Base-by-base conservation (phyloP, 2,888 invertebrate genomes). In the Mesoligia furuncula region DNA sequence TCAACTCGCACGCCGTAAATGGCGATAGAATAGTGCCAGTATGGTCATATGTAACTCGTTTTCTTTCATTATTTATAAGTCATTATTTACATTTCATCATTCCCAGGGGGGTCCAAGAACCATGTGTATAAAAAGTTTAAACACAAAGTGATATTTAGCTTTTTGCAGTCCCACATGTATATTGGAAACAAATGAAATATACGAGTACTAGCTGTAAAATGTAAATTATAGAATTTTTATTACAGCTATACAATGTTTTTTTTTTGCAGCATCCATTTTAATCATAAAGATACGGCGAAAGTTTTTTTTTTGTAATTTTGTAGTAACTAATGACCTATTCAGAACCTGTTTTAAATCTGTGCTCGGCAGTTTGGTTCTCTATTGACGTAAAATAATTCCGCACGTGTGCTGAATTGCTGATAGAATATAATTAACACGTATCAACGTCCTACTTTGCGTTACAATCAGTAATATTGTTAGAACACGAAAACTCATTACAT, bases 281-380 rank as follows among this genome's bases (percentile, higher is more conserved):
- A 79, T 81, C 77, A 51, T 62, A 77, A 74, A 73, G 66, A 73
- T 57, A 78, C 57, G 36, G 36, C 36, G 66, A 83, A 79, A 85
- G 81, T 77, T 87, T 87, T 82, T 83, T 89, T 90, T 90, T 88
- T 89, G 88, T 75, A 84, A 80, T 80, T 83, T 86, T 89, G 36
- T 65, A 68, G 64, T 81, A 64, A 74, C 89, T 91, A 90, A 90
- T 87, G 86, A 88, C 85, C 90, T 87, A 90, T 91, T 90, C 86
- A 85, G 85, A 91, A 90, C 91, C 85, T 80, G 90, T 91, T 91
- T 88, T 69, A 62, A 69, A 48, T 80, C 77, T 66, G 75, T 61
- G 80, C 86, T 85, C 74, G 69, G 79, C 72, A 77, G 79, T 77
- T 87, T 85, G 85, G 85, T 89, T 89, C 83, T 86, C 86, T 81